phyloP scores from a whole-genome alignment of 2,797 vertebrate genomes.

The Sphenopsis melanotis region DNA sequence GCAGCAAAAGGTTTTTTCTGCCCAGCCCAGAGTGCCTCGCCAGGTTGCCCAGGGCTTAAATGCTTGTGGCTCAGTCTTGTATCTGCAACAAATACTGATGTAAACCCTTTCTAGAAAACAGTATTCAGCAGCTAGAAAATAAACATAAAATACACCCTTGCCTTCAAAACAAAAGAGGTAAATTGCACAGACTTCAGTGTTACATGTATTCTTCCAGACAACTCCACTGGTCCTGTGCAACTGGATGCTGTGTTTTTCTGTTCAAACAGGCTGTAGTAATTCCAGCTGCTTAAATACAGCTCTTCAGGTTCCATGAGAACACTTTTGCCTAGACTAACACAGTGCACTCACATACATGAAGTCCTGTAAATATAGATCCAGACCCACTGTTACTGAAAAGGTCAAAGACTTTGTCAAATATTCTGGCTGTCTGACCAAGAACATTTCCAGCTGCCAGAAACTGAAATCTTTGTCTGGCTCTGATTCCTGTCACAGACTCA shows the following conservation, averaged over 20 bases:
- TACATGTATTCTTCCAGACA: background rate
- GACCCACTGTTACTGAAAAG: background rate
- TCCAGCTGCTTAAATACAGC: background rate
- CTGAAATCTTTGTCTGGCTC: background rate
- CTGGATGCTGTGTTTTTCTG: background rate
- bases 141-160: background rate
- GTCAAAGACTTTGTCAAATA: background rate
- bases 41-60: background rate
- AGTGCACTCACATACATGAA: background rate
- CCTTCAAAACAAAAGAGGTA: background rate
- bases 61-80: background rate
- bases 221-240: too few relatives aligned
- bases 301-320: background rate
- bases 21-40: background rate
- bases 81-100: background rate
- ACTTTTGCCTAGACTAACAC: background rate
- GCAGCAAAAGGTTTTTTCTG: background rate
- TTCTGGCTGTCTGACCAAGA: background rate
- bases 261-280: background rate
- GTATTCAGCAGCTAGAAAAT: background rate
- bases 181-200: background rate
- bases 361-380: background rate
- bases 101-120: background rate
- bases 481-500: background rate
- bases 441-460: background rate